phyloP scores from a whole-genome alignment of 2,113 vertebrate genomes.

The Heptranchias perlo region DNA sequence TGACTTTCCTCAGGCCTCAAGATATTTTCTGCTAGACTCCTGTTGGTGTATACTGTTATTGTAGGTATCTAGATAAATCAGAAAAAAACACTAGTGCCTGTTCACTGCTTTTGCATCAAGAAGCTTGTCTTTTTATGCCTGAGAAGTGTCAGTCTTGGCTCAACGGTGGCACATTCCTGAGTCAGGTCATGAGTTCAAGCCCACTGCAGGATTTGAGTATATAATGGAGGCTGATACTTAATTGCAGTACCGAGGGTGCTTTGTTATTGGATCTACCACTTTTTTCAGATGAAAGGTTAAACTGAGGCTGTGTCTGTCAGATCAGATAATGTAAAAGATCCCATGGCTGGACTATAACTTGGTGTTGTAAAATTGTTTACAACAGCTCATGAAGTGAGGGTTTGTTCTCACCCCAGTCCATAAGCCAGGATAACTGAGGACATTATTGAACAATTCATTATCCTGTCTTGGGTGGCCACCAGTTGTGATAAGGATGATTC shows the following conservation, averaged over 20 bases:
- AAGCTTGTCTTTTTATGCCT: not conserved
- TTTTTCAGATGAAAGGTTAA: not conserved
- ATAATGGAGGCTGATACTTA: not conserved
- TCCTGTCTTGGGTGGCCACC: not conserved
- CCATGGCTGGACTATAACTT: no score
- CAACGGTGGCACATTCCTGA: not conserved
- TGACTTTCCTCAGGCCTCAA: not conserved
- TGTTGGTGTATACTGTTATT: no score
- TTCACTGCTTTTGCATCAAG: not conserved
- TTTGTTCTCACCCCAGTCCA: not conserved
- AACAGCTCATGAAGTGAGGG: not conserved
- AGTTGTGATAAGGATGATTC: not conserved
- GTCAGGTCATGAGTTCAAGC: not conserved
- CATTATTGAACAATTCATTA: not conserved
- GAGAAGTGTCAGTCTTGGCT: not conserved
- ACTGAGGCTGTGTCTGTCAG: not conserved
- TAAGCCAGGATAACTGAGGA: not conserved
- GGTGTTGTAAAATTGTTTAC: no score
- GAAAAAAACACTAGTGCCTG: no score
- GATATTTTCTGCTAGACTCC: no score
- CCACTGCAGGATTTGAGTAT: not conserved
- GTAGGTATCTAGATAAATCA: no score
- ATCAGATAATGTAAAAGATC: not conserved
- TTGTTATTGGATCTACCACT: not conserved
- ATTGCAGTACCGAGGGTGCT: not conserved